phyloP scores from a whole-genome alignment of 1,140 invertebrate genomes.

The Calosoma granatense region DNA sequence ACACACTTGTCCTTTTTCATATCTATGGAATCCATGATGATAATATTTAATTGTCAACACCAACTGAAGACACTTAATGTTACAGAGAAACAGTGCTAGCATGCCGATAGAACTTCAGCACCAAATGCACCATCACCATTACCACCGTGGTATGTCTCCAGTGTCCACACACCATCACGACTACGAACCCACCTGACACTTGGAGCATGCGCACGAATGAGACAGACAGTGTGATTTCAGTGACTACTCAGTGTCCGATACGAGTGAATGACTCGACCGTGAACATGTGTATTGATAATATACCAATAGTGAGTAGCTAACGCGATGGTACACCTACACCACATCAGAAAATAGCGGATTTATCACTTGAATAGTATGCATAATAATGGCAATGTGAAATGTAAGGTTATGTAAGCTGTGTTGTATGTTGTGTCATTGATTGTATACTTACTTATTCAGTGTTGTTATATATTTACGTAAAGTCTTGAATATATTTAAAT shows the following conservation, averaged over 20 bases:
- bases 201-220: background rate
- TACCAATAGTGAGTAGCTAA: background rate
- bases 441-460: background rate
- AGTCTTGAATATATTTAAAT: background rate
- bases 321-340: background rate
- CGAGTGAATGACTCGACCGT: background rate
- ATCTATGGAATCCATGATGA: too few species aligned
- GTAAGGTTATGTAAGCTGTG: too few species aligned
- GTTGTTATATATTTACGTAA: background rate
- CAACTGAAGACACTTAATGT: too few species aligned
- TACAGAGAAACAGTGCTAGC: constrained; percentile 10
- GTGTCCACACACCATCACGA: constrained; percentile 10
- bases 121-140: constrained; percentile 11
- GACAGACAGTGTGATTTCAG: constrained; percentile 9
- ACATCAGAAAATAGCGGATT: background rate
- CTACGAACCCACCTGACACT: constrained; percentile 1
- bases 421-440: too few species aligned
- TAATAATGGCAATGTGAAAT: too few species aligned
- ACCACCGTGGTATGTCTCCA: background rate
- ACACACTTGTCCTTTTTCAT: too few species aligned
- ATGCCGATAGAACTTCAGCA: constrained; percentile 16
- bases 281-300: background rate
- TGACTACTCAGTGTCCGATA: background rate
- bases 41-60: too few species aligned
- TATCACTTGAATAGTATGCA: too few species aligned